Conservation (phyloP, 2,113 vertebrate genomes). For the Mus musculus region DNA sequence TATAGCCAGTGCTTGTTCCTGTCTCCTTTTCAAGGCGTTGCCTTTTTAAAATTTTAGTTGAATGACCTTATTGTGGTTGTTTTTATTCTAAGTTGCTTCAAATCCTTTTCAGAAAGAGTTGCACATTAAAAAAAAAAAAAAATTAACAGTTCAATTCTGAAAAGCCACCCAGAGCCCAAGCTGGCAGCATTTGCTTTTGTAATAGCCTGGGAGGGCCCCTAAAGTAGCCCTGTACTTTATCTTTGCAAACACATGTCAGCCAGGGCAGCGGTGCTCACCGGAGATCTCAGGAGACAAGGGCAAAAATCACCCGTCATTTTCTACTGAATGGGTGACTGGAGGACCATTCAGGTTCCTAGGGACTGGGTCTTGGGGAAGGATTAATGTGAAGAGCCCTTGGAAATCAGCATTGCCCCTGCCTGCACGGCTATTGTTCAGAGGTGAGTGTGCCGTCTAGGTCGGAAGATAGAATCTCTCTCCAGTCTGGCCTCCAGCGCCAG, state of each 20-base stretch:
- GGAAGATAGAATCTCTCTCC: constrained; percentile 82
- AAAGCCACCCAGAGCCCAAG: constrained; percentile 51
- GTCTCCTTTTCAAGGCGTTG: constrained; percentile 48
- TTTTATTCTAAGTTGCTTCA: constrained; percentile 65
- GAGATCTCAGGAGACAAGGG: constrained; percentile 43
- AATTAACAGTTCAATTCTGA: constrained; percentile 73
- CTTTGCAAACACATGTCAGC: constrained; percentile 58
- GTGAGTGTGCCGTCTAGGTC: constrained; percentile 58
- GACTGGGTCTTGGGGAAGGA: constrained; percentile 72
- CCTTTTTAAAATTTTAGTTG: constrained; percentile 70
- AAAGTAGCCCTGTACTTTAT: constrained; percentile 34
- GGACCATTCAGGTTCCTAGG: constrained; percentile 66
- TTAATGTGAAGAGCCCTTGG: constrained; percentile 78
- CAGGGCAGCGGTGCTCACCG: neutral
- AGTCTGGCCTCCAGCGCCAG: constrained; percentile 79
- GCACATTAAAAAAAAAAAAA: neutral
- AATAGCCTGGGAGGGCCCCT: neutral
- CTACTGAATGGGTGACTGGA: neutral
- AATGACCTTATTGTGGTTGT: constrained; percentile 63
- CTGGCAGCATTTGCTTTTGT: constrained; percentile 59
- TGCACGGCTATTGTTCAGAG: constrained; percentile 48
- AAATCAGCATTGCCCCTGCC: constrained; percentile 52
- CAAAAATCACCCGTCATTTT: constrained; percentile 45
- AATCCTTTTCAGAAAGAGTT: constrained; percentile 76
- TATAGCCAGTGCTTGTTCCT: constrained; percentile 30